These are phyloP conservation scores for Agrenia bidenticulata DNA, from an alignment of 2,888 invertebrate genomes.

Conservation along the genomic window DNA sequence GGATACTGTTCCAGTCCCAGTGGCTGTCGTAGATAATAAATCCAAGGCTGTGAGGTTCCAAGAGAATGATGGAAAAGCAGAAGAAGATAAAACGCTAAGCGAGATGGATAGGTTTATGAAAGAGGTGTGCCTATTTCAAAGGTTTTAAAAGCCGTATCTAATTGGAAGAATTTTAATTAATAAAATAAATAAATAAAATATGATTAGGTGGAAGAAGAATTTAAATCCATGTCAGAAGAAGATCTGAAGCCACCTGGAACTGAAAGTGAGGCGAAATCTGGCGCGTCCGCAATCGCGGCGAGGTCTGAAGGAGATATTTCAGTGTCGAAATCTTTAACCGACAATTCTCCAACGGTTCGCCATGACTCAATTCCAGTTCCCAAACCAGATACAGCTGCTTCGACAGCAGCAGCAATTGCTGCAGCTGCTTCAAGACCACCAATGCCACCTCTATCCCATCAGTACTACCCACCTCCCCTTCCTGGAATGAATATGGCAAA, in stretches of 20 bases:
- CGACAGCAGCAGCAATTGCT: conserved; percentile 8
- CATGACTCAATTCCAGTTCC: conserved; percentile 60
- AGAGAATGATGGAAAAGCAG: conserved; percentile 55
- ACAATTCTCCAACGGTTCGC: conserved; percentile 43
- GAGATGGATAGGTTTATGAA: conserved; percentile 91
- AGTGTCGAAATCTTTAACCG: conserved; percentile 13
- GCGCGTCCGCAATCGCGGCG: background rate
- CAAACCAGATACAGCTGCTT: conserved; percentile 53
- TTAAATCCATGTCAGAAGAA: conserved; percentile 72
- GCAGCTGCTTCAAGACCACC: conserved; percentile 32
- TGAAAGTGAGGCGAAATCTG: conserved; percentile 27
- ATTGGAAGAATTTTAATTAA: background rate
- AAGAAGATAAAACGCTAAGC: conserved; percentile 61
- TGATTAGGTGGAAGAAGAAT: conserved; percentile 68
- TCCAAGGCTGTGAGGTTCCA: conserved; percentile 65
- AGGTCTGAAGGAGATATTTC: background rate
- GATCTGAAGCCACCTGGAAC: conserved; percentile 49
- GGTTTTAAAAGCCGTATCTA: no score
- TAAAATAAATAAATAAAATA: conserved; percentile 2
- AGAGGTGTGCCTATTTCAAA: conserved; percentile 59
- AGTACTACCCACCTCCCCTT: conserved; percentile 32
- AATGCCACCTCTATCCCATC: conserved; percentile 23
- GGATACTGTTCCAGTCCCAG: conserved; percentile 45
- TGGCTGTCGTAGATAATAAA: conserved; percentile 59
- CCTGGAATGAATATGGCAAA: conserved; percentile 16